Evolutionary conservation across 2,797 vertebrate species (phyloP), one percentile per base, ranked within the genome.

Genomic region (Chanos chanos): DNA sequence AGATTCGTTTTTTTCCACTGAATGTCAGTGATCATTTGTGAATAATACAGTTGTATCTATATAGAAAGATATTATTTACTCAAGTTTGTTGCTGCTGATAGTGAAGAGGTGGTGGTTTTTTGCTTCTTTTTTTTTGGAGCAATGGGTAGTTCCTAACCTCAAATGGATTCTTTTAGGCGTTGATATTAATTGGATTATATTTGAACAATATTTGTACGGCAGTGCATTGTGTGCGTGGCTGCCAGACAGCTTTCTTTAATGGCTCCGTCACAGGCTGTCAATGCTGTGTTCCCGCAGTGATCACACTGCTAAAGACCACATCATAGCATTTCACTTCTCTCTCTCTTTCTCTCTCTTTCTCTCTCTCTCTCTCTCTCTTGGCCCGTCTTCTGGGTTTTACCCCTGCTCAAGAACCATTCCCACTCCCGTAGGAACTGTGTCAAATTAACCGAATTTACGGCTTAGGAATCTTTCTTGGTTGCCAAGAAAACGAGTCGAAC

Each of bases 371-470:
- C n/a, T 83, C 77, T 82, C 86, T 85, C 84, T 84, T 85, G 78
- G 80, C 81, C 82, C 84, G 83, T 83, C 82, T 83, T 82, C 83
- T 82, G 68, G 76, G 66, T 72, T 86, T 87, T 82, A 77, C 73
- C 81, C 77, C 80, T 71, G 76, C 81, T 85, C 84, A 78, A 82
- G 87, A 87, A 83, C 64, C 76, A 85, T 82, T 74, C 77, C 79
- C 68, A 82, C 85, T 81, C 83, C 72, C 81, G 74, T 78, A 78
- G 74, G 88, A 88, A 86, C 83, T 75, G 15, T 75, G 87, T 87
- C 89, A 90, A 86, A 91, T 90, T 86, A 89, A 84, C 83, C 85
- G 84, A 88, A 90, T 89, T 88, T 89, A 90, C 84, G 85, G 84
- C 85, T 86, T 81, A 83, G 82, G 84, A 85, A 85, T 64, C 82